Evolutionary conservation across 2,797 vertebrate species (phyloP).

Genomic region (Mormyrops boulengeri): DNA sequence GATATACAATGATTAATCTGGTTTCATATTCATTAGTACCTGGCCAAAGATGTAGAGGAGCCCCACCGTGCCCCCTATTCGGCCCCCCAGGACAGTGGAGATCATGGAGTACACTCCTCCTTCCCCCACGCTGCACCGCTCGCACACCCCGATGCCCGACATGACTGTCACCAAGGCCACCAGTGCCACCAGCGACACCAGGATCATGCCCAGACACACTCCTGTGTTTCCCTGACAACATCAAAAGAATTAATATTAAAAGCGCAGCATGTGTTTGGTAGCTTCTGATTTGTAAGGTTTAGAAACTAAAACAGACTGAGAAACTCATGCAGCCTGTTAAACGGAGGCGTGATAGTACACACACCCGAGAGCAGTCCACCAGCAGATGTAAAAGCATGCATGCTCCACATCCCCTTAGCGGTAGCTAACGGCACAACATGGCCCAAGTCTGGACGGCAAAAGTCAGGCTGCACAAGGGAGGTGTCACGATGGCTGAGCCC

Average conservation of each 20-base stretch:
- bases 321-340: not conserved
- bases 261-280: not conserved
- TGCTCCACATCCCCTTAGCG: not conserved
- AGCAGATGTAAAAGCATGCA: not conserved
- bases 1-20: not conserved
- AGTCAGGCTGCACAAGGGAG: not conserved
- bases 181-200: slow-evolving; percentile 82
- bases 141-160: slow-evolving; percentile 84
- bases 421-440: not conserved
- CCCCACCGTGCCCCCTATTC: slow-evolving; percentile 80
- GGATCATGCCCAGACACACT: slow-evolving; percentile 78
- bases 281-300: not conserved
- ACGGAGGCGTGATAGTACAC: not conserved
- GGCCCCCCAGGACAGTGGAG: slow-evolving; percentile 82
- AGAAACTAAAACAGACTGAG: not conserved
- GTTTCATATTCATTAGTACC: slow-evolving; percentile 52
- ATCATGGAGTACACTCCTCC: slow-evolving; percentile 96
- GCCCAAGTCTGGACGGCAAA: not conserved
- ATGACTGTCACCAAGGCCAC: slow-evolving; percentile 88
- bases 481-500: not conserved
- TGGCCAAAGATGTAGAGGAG: slow-evolving; percentile 95
- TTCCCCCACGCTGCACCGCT: slow-evolving; percentile 71
- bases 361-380: not conserved
- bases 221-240: slow-evolving; percentile 84
- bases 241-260: not conserved